Conservation (phyloP, 35 echinoderm and acorn worm species). For the Apostichopus parvimensis region DNA sequence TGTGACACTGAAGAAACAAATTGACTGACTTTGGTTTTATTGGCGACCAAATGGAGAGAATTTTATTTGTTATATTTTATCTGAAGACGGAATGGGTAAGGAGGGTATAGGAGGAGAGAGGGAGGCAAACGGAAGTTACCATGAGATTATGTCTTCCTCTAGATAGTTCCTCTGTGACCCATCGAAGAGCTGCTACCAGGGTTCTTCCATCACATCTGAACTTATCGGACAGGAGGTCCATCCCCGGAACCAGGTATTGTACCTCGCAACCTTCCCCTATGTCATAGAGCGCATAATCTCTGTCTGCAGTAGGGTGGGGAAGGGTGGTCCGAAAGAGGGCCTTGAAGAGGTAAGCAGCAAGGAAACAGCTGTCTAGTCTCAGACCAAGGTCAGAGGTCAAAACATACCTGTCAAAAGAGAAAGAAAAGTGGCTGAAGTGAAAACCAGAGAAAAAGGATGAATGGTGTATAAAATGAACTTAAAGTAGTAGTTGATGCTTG, state of each 20-base stretch:
- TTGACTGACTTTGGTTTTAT: no score
- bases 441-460: conserved; percentile 27
- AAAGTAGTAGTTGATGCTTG: conserved; percentile 67
- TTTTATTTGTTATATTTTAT: no score
- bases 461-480: conserved; percentile 17
- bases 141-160: conserved; percentile 88
- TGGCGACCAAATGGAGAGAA: no score
- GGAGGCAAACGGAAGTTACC: conserved; percentile 32
- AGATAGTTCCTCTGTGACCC: conserved; percentile 95
- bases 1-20: no score
- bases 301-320: conserved; percentile 87
- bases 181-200: conserved; percentile 82
- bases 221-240: conserved; percentile 87
- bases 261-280: conserved; percentile 97
- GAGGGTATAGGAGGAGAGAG: no score
- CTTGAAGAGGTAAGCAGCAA: conserved; percentile 95
- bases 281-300: conserved; percentile 98
- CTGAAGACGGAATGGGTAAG: no score
- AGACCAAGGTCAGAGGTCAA: conserved; percentile 94
- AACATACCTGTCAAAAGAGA: conserved; percentile 53
- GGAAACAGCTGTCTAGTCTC: conserved; percentile 92
- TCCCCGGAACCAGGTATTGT: conserved; percentile 91
- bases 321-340: conserved; percentile 87
- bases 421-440: conserved; percentile 86
- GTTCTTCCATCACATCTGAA: conserved; percentile 96